phyloP scores from a whole-genome alignment of 2,888 invertebrate genomes.

The Erynnis tages region DNA sequence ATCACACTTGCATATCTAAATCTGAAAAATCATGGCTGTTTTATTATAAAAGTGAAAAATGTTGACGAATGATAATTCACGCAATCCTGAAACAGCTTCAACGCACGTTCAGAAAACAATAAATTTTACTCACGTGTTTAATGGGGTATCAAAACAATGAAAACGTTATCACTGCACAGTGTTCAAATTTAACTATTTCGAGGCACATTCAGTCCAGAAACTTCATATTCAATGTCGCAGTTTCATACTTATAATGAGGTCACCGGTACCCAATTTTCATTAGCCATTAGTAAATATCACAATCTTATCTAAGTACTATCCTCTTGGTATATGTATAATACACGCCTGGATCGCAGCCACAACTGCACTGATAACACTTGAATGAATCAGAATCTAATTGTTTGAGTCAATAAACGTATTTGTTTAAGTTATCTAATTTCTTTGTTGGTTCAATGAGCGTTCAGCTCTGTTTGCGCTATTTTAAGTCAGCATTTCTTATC shows the following conservation, averaged over 20 bases:
- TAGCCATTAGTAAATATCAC: slow-evolving; percentile 19
- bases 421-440: slow-evolving; percentile 17
- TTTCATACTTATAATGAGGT: slow-evolving; percentile 9
- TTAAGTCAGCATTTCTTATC: not conserved
- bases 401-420: slow-evolving; percentile 18
- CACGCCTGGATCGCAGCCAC: slow-evolving; percentile 1
- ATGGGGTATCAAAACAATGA: not conserved
- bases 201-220: not conserved
- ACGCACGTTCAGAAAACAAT: not conserved
- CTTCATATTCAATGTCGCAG: slow-evolving; percentile 6
- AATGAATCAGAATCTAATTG: slow-evolving; percentile 26
- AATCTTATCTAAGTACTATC: slow-evolving; percentile 15
- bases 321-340: not conserved
- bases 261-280: slow-evolving; percentile 23
- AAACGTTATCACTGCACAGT: slow-evolving; percentile 11
- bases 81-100: too few species aligned
- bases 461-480: slow-evolving; percentile 7
- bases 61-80: too few species aligned
- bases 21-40: too few species aligned
- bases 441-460: slow-evolving; percentile 15
- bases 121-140: slow-evolving; percentile 11
- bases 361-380: slow-evolving; percentile 12
- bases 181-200: not conserved
- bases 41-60: too few species aligned
- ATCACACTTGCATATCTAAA: too few species aligned